phyloP scores from a whole-genome alignment of 2,797 vertebrate species.

The Arnoldichthys spilopterus region DNA sequence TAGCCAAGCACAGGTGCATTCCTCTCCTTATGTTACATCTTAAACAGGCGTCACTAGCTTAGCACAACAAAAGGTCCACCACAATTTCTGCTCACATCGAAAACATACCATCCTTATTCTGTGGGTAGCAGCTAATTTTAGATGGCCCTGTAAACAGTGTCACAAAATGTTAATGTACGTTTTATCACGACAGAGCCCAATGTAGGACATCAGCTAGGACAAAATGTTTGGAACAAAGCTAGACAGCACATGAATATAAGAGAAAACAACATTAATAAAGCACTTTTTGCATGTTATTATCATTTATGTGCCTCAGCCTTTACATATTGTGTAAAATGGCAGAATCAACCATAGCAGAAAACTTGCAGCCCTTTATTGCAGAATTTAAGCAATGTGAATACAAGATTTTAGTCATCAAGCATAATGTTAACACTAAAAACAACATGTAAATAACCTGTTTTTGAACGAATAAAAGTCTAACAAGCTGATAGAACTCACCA shows the following conservation, averaged over 20 bases:
- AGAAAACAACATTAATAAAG: not conserved
- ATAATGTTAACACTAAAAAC: too few species aligned
- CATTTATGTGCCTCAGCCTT: not conserved
- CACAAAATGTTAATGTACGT: not conserved
- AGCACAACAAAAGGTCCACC: not conserved
- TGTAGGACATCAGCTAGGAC: conserved; percentile 24
- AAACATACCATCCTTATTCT: conserved; percentile 3
- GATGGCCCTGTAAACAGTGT: not conserved
- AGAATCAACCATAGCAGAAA: not conserved
- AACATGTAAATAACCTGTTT: not conserved
- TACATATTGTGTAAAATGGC: not conserved
- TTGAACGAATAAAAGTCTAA: not conserved
- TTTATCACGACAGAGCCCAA: not conserved
- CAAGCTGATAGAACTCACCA: not conserved
- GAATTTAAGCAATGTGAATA: not conserved
- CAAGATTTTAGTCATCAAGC: not conserved
- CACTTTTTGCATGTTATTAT: not conserved
- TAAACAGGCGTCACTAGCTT: not conserved
- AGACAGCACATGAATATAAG: not conserved
- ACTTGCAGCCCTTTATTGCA: not conserved
- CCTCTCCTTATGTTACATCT: conserved; percentile 6
- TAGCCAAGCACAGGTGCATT: not conserved
- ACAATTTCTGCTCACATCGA: conserved; percentile 16
- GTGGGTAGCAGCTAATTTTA: not conserved
- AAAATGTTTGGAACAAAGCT: conserved; percentile 20